Evolutionary conservation across 2,113 vertebrate genomes (phyloP), one percentile per base, ranked within the genome.

Genomic region (Xerus inauris): DNA sequence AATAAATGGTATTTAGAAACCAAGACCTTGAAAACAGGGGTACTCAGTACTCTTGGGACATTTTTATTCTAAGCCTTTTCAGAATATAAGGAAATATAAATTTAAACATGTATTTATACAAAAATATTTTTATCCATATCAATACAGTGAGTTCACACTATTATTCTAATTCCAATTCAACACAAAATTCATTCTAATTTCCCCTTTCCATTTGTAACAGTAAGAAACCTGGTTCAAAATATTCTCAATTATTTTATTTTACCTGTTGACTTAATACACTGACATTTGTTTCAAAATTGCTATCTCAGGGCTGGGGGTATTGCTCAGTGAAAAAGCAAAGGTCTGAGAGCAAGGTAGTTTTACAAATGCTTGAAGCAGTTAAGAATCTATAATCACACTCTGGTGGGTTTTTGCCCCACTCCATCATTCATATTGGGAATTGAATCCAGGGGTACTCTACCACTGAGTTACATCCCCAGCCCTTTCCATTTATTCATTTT

Each of bases 1-100:
- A 94, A 92, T 77, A 40, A 88, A 83, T 71, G 24, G 59, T 73
- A 87, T 71, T 93, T 64, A 85, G 51, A 89, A 92, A 80, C 17
- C 35, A 85, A 91, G 49, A 87, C 62, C 76, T 62, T 84, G 59
- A 40, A 86, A 87, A 32, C 51, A 76, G 47, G 24, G 38, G n/a
- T 86, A 35, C 13, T 79, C 8, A 57, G 38, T 81, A 77, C 16
- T 87, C 28, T 3, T 90, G 40, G 9, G 24, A 26, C 45, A 85
- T 59, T 80, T 94, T 80, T 57, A 51, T 87, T 88, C 42, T 51
- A 91, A 82, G 22, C 5, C 8, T 22, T 88, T 87, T 64, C 71
- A 38, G 17, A 47, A 17, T 12, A 71, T n/a, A 84, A 47, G 35
- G 38, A 22, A 89, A 62, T 49, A 87, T 67, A 81, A 65, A 86